phyloP scores from a whole-genome alignment of 2,113 vertebrate genomes.

The Lathamus discolor region DNA sequence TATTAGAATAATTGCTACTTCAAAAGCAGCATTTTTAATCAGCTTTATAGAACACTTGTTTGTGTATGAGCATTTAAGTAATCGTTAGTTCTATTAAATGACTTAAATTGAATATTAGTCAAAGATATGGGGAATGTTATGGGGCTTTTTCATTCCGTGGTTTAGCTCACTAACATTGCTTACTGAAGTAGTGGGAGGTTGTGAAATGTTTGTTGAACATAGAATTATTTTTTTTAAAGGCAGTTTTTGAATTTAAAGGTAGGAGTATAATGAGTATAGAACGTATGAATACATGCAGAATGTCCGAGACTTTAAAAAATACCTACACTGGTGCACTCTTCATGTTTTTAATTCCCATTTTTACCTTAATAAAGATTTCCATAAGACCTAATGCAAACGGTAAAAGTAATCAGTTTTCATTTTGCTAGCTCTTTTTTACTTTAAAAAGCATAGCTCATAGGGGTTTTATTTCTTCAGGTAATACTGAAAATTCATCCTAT shows the following conservation, averaged over 20 bases:
- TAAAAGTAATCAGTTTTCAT: neutral
- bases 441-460: neutral
- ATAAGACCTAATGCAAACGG: neutral
- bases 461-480: neutral
- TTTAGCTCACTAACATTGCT: neutral
- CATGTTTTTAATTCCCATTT: neutral
- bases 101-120: neutral
- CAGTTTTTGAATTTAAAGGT: neutral
- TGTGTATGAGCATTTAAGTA: neutral
- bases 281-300: neutral
- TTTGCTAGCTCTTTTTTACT: neutral
- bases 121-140: neutral
- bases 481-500: conserved; percentile 22
- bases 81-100: neutral
- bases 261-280: neutral
- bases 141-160: neutral
- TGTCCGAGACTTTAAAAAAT: neutral
- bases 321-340: neutral
- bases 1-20: neutral
- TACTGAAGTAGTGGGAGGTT: neutral
- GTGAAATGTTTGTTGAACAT: neutral
- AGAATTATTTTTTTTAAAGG: neutral
- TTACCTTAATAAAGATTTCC: neutral
- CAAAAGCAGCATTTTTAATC: neutral
- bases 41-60: neutral